Evolutionary conservation across 2,888 invertebrate species (phyloP).

Genomic region (Lypha dubia): DNA sequence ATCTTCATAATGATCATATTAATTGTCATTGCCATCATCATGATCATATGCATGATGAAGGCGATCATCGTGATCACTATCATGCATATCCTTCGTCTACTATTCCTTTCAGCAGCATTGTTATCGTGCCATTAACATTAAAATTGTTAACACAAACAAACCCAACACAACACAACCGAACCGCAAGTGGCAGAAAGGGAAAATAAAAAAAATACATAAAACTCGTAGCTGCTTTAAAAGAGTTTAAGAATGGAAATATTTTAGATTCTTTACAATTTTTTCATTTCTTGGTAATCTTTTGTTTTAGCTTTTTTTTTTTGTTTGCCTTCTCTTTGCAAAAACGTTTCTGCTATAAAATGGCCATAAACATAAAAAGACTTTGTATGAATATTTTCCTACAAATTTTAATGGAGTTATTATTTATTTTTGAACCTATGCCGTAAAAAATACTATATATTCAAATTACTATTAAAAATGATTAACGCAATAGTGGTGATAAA

Average conservation of each 20-base stretch:
- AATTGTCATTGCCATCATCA: conserved; percentile 38
- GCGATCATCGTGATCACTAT: conserved; percentile 51
- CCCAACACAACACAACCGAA: background rate
- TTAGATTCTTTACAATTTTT: conserved; percentile 54
- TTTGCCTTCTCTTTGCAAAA: conserved; percentile 23
- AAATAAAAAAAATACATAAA: background rate
- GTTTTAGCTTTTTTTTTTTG: conserved; percentile 19
- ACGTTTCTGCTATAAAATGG: conserved; percentile 58
- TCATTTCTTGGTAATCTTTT: conserved; percentile 23
- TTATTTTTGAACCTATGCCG: conserved; percentile 8
- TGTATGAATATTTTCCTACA: conserved; percentile 46
- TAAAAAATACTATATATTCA: conserved; percentile 7
- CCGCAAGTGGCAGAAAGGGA: conserved; percentile 4
- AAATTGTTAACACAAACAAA: conserved; percentile 51
- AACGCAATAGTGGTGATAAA: conserved; percentile 5
- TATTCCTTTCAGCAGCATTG: conserved; percentile 54
- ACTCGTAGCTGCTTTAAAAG: conserved; percentile 29
- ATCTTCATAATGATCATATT: conserved; percentile 32
- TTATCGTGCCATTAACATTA: conserved; percentile 58
- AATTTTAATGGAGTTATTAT: conserved; percentile 37
- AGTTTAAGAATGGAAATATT: conserved; percentile 51
- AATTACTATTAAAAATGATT: conserved; percentile 28
- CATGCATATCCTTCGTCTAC: conserved; percentile 52
- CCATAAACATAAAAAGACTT: conserved; percentile 55
- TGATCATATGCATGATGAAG: conserved; percentile 20